phyloP scores from a whole-genome alignment of 2,113 vertebrate genomes.

The Rhinopomastus cyanomelas region DNA sequence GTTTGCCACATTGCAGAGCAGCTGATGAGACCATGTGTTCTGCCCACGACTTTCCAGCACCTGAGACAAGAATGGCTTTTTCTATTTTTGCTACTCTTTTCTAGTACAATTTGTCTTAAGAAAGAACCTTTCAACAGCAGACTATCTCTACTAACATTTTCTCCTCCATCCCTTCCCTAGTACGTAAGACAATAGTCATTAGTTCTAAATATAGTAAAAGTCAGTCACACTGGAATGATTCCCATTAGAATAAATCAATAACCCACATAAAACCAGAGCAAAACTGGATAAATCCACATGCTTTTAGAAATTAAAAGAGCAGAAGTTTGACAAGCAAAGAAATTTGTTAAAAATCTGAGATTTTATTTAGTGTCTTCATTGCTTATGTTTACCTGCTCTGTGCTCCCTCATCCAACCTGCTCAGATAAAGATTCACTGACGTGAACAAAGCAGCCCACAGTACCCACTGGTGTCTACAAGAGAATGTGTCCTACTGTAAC shows the following conservation, averaged over 20 bases:
- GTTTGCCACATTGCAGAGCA: slow-evolving; percentile 49
- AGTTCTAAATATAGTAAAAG: neutral
- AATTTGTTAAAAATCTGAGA: too few species aligned
- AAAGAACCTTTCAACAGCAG: neutral
- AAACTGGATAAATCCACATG: neutral
- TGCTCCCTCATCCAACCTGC: neutral
- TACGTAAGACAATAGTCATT: neutral
- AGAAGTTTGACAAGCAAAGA: too few species aligned
- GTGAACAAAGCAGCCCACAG: neutral
- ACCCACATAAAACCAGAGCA: neutral
- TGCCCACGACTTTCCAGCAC: slow-evolving; percentile 60
- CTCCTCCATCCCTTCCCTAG: neutral
- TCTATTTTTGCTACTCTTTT: slow-evolving; percentile 56
- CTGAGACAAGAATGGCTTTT: slow-evolving; percentile 59
- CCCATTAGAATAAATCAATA: neutral
- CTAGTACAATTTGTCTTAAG: slow-evolving; percentile 54
- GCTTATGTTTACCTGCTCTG: neutral
- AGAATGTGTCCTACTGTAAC: neutral
- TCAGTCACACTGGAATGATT: neutral
- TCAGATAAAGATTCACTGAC: neutral
- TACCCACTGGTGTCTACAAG: neutral
- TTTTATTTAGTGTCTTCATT: neutral
- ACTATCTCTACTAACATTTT: neutral
- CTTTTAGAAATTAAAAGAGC: too few species aligned
- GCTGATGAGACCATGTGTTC: slow-evolving; percentile 66